These are phyloP conservation scores for Dynastes hyllus DNA, from an alignment of 2,888 invertebrate species.

Conservation along the genomic window DNA sequence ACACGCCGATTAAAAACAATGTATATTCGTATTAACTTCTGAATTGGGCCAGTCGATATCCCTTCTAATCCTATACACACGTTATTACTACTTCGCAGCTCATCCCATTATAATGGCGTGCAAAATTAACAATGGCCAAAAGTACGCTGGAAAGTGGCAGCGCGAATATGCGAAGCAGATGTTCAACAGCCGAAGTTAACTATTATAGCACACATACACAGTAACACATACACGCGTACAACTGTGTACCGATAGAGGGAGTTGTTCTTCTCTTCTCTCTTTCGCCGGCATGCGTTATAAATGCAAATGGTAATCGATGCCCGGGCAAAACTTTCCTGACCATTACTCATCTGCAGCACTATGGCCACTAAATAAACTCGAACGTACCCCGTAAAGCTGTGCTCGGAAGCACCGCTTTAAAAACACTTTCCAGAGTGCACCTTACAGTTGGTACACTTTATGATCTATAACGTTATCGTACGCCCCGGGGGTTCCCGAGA, in stretches of 20 bases:
- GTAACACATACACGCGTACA: neutral
- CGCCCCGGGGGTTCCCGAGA: constrained; percentile 1
- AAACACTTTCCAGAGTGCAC: constrained; percentile 45
- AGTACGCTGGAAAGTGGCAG: constrained; percentile 23
- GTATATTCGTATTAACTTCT: constrained; percentile 3
- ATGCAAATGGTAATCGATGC: constrained; percentile 44
- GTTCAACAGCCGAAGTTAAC: constrained; percentile 34
- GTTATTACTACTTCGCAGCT: neutral
- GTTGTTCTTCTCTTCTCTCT: constrained; percentile 8
- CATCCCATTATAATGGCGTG: constrained; percentile 12
- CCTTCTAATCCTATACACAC: neutral
- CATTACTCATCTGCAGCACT: constrained; percentile 46
- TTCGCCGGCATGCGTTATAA: constrained; percentile 25
- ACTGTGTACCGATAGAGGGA: neutral
- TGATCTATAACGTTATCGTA: constrained; percentile 36
- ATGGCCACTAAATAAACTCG: constrained; percentile 43
- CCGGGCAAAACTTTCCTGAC: constrained; percentile 38
- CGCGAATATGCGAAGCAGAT: constrained; percentile 38
- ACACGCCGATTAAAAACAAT: too few relatives aligned
- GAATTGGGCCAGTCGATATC: neutral
- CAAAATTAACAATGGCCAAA: constrained; percentile 34
- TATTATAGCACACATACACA: constrained; percentile 21
- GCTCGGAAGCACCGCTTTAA: constrained; percentile 40
- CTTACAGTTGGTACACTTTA: constrained; percentile 43
- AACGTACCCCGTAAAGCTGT: constrained; percentile 40